Evolutionary conservation across 2,888 invertebrate species (phyloP).

Genomic region (Alsophila aescularia): DNA sequence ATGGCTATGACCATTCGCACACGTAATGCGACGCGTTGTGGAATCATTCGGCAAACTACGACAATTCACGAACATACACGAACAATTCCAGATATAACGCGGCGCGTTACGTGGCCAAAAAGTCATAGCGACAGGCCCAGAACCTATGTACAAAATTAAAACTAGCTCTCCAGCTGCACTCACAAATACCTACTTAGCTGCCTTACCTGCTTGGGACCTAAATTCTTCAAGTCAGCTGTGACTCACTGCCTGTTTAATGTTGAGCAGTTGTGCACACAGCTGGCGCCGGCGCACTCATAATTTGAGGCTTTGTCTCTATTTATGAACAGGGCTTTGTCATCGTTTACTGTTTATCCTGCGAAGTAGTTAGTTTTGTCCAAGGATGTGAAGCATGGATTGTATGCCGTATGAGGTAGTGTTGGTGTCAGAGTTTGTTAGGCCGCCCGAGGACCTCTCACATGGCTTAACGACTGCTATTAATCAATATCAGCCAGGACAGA

Average conservation of each 20-base stretch:
- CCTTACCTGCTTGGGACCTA: not conserved
- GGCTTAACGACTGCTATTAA: no score
- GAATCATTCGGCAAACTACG: no score
- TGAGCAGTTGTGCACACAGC: conserved; percentile 47
- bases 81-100: no score
- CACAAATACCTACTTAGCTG: not conserved
- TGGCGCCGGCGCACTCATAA: not conserved
- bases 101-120: no score
- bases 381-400: not conserved
- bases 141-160: not conserved
- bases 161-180: conserved; percentile 8
- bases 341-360: conserved; percentile 2
- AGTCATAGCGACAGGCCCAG: not conserved
- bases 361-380: not conserved
- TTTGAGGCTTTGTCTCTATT: conserved; percentile 6
- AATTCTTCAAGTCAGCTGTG: conserved; percentile 18
- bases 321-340: conserved; percentile 1
- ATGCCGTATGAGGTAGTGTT: no score
- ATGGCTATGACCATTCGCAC: no score
- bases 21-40: no score
- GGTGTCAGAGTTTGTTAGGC: no score
- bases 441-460: no score
- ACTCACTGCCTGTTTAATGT: conserved; percentile 44
- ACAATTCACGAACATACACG: no score
- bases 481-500: no score